These are phyloP conservation scores for Zootoca vivipara DNA, from an alignment of 2,113 vertebrate genomes.

Conservation along the genomic window DNA sequence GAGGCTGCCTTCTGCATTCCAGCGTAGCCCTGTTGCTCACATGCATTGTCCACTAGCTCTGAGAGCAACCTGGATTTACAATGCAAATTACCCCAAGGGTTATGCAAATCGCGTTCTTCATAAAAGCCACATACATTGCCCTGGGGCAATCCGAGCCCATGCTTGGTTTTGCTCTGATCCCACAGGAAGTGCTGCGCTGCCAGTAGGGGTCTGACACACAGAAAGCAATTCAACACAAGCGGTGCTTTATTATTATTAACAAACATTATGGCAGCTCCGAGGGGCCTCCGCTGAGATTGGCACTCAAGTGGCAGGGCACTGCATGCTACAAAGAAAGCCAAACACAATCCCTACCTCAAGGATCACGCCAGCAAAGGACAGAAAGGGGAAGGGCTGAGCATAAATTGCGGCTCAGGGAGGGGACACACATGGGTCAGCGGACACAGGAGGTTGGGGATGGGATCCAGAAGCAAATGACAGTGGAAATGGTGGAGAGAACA, in stretches of 20 bases:
- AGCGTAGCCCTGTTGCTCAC: neutral
- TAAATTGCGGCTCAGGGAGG: neutral
- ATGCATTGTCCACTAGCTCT: neutral
- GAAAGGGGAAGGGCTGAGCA: neutral
- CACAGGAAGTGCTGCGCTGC: constrained; percentile 14
- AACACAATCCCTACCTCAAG: constrained; percentile 1
- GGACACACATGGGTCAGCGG: neutral
- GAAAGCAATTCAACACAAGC: constrained; percentile 12
- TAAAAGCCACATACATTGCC: constrained; percentile 7
- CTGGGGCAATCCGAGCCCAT: neutral
- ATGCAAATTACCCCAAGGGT: constrained; percentile 11
- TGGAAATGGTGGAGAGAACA: neutral
- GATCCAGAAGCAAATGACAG: neutral
- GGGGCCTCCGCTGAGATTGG: constrained; percentile 17
- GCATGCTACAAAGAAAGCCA: neutral
- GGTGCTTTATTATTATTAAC: constrained; percentile 14
- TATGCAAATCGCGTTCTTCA: constrained; percentile 8
- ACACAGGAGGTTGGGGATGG: neutral
- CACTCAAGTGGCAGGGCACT: constrained; percentile 11
- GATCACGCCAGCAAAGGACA: neutral
- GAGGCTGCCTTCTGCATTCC: neutral
- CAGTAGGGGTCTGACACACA: constrained; percentile 8
- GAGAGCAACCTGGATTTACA: neutral
- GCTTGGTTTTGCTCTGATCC: constrained; percentile 13
- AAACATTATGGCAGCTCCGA: constrained; percentile 12